Evolutionary conservation across 2,113 vertebrate species (phyloP), one percentile per base, ranked within the genome.

Genomic region (Bungarus multicinctus): DNA sequence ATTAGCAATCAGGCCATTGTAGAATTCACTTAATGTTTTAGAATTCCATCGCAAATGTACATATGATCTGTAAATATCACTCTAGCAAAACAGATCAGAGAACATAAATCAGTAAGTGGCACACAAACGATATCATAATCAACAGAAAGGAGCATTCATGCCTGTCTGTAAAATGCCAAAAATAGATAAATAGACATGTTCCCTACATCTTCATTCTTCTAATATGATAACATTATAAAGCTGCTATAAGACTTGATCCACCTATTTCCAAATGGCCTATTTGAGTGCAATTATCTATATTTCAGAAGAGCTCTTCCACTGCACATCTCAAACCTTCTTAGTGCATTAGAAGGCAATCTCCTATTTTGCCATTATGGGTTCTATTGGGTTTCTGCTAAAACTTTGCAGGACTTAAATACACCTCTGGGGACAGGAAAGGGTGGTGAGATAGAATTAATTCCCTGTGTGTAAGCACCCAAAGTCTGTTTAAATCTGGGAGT

Each of bases 1-100:
- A 25, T 3, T 14, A 5, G 58, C 54, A 87, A 0, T 12, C 27
- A 0, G 8, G 1, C 20, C 55, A 50, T 92, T 89, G 43, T 89
- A 47, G 2, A 34, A 3, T 55, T 39, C 20, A 25, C 27, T 25
- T 85, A 23, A 18, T 57, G 39, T 39, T 81, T 34, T 39, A 39
- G 6, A 20, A 23, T 43, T 86, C 69, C 39, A 11, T 39, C 39
- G 0, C 55, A 45, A 91, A 43, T 55, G 4, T 55, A 55, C 22
- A 27, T 45, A 45, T 54, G 23, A n/a, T 50, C 27, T 74, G 34
- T 23, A 85, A 94, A 39, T 16, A 92, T 53, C 89, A 9, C 4
- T 52, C 4, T 18, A 39, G 64, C 91, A 92, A 34, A 92, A 12
- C 1, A 30, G 4, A 89, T 22, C 81, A 14, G 22, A 23, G 11